These are phyloP conservation scores for Acronicta alni DNA, from an alignment of 2,888 invertebrate species.

Conservation along the genomic window DNA sequence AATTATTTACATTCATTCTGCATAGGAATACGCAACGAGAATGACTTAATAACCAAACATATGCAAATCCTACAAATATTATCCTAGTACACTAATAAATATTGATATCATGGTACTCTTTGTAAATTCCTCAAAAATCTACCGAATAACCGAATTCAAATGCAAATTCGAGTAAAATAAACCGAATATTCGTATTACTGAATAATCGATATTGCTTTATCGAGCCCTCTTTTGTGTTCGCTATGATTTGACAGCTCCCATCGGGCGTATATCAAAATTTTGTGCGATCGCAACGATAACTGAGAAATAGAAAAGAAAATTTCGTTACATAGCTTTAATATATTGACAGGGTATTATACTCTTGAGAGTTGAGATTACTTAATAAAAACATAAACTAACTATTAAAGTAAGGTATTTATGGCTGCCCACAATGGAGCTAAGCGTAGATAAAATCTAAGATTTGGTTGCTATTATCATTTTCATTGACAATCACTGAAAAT, in stretches of 20 bases:
- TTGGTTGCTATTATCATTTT: too few species aligned
- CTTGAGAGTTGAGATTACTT: constrained; percentile 8
- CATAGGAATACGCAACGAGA: background rate
- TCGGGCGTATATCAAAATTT: constrained; percentile 45
- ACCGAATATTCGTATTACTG: constrained; percentile 41
- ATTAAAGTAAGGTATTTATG: too few species aligned
- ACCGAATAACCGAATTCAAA: constrained; percentile 24
- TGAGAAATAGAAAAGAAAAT: constrained; percentile 42
- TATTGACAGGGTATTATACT: constrained; percentile 20
- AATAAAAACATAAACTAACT: background rate
- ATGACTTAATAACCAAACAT: constrained; percentile 6
- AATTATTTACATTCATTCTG: constrained; percentile 14
- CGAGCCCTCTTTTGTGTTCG: constrained; percentile 37
- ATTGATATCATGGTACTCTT: background rate
- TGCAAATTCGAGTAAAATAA: constrained; percentile 46
- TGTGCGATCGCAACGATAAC: constrained; percentile 13
- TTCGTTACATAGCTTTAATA: constrained; percentile 28
- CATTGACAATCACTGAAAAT: too few species aligned
- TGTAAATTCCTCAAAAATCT: constrained; percentile 7
- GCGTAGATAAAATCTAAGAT: too few species aligned
- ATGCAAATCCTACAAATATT: constrained; percentile 6
- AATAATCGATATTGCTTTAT: constrained; percentile 47
- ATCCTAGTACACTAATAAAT: background rate
- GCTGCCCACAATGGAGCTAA: too few species aligned
- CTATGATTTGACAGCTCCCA: constrained; percentile 54